Evolutionary conservation across 1,140 invertebrate genomes (phyloP).

Genomic region (Drosophila guanche): DNA sequence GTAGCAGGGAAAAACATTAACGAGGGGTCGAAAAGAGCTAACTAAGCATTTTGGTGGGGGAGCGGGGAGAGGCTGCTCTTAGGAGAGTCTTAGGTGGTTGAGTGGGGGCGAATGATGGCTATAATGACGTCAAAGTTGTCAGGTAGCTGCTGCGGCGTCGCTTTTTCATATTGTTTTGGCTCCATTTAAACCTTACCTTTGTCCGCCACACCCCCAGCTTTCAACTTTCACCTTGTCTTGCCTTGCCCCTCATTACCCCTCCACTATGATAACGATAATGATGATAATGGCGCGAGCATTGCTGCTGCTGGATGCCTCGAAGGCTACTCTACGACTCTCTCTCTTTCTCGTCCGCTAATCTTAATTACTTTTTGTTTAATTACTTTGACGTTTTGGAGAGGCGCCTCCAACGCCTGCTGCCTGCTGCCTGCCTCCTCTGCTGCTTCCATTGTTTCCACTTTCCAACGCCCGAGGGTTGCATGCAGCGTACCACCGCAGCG

Average conservation of each 20-base stretch:
- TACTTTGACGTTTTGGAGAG: constrained; percentile 76
- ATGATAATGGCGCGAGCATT: constrained; percentile 56
- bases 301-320: constrained; percentile 68
- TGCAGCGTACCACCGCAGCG: constrained; percentile 59
- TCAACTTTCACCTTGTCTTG: not conserved
- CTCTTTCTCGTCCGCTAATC: constrained; percentile 68
- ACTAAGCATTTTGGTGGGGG: too few species aligned
- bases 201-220: constrained; percentile 1
- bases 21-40: constrained; percentile 22
- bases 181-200: constrained; percentile 43
- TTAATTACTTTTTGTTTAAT: constrained; percentile 83
- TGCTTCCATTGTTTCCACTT: constrained; percentile 49
- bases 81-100: constrained; percentile 4
- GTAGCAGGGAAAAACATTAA: constrained; percentile 10
- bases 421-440: not conserved
- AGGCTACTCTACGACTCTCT: constrained; percentile 43
- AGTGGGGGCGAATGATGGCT: constrained; percentile 30
- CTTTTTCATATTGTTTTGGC: constrained; percentile 67
- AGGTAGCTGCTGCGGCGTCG: constrained; percentile 11
- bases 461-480: constrained; percentile 41
- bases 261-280: constrained; percentile 77
- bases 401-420: constrained; percentile 35
- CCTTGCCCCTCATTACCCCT: not conserved
- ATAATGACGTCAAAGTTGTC: constrained; percentile 80
- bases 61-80: constrained; percentile 4